A percentile compares a stretch with the other conserved stretches of the same genome.
Evolutionary conservation across 2,113 vertebrate genomes (phyloP).

Genomic region (Apodemus speciosus): DNA sequence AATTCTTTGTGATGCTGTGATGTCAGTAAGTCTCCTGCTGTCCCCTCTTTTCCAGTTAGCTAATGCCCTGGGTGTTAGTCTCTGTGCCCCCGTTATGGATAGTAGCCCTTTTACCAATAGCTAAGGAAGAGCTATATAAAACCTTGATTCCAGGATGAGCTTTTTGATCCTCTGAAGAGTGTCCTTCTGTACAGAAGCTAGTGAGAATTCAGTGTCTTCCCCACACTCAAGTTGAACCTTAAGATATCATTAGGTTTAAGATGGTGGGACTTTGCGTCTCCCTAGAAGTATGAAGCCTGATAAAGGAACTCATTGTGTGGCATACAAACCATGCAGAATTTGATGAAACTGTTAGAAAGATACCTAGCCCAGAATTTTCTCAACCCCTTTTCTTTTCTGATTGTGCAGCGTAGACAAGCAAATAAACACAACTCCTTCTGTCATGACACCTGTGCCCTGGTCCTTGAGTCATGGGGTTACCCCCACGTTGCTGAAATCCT

Average conservation of each 20-base stretch:
- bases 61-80: background rate
- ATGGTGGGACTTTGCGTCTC: background rate
- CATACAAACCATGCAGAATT: background rate
- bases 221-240: background rate
- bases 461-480: background rate
- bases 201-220: background rate
- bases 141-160: background rate
- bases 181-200: background rate
- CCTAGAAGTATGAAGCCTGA: background rate
- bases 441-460: background rate
- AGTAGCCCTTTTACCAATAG: background rate
- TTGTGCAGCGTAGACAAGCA: background rate
- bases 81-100: rapidly evolving
- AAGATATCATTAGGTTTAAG: background rate
- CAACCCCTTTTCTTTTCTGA: background rate
- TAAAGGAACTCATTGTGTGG: background rate
- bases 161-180: background rate
- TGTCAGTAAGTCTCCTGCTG: too few species aligned
- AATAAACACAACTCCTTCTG: background rate
- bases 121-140: background rate
- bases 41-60: background rate
- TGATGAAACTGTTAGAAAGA: background rate
- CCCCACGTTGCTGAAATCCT: background rate
- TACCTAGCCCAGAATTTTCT: background rate
- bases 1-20: background rate